Percentiles rank a stretch among this genome's conserved stretches.
Conservation (phyloP, 2,888 invertebrate species). For the Helicoverpa assulta region DNA sequence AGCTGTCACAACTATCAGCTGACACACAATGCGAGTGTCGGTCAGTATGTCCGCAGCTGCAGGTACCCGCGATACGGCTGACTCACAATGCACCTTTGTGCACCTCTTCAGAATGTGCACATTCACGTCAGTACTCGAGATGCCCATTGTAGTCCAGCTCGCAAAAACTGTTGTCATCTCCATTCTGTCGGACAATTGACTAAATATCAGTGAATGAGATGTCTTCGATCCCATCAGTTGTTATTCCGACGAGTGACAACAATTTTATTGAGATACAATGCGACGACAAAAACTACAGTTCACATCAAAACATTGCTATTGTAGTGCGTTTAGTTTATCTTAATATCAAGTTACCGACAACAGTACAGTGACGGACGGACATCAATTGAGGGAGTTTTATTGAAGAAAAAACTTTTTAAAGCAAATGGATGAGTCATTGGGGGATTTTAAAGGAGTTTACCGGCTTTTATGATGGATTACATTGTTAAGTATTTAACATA, state of each 20-base stretch:
- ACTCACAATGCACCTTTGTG: slow-evolving; percentile 67
- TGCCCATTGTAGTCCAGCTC: slow-evolving; percentile 48
- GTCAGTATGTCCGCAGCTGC: slow-evolving; percentile 70
- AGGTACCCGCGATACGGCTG: slow-evolving; percentile 67
- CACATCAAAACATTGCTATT: slow-evolving; percentile 13
- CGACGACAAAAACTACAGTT: slow-evolving; percentile 9
- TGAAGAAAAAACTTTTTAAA: not conserved
- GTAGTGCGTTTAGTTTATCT: slow-evolving; percentile 16
- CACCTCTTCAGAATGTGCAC: slow-evolving; percentile 43
- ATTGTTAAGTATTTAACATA: not conserved
- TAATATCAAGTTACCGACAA: slow-evolving; percentile 18
- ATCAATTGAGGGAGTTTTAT: not conserved
- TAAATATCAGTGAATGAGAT: slow-evolving; percentile 50
- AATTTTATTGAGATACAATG: slow-evolving; percentile 28
- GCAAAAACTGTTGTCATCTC: slow-evolving; percentile 32
- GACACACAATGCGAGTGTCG: slow-evolving; percentile 58
- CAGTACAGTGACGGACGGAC: not conserved
- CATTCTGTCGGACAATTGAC: slow-evolving; percentile 35
- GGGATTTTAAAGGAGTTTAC: not conserved
- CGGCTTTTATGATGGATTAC: not conserved
- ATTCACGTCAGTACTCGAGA: slow-evolving; percentile 50
- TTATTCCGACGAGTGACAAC: slow-evolving; percentile 24
- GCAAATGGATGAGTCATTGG: not conserved
- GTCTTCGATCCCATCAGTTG: slow-evolving; percentile 24
- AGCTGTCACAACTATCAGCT: slow-evolving; percentile 70